Conservation (phyloP, 2,888 invertebrate species). For the Tridacna crocea region DNA sequence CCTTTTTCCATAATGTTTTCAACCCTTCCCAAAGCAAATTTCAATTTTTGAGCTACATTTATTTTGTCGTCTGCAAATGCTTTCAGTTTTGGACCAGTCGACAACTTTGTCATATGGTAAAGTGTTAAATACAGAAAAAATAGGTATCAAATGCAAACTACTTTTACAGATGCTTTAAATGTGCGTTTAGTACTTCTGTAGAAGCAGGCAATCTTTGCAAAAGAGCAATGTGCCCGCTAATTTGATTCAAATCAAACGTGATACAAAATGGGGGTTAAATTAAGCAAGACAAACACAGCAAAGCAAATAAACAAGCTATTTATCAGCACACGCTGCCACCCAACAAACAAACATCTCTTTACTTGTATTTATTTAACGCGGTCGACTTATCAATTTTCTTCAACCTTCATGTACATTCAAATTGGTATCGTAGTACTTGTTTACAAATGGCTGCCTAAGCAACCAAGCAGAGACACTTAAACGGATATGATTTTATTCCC, state of each 20-base stretch:
- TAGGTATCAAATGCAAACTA: no score
- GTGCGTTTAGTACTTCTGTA: no score
- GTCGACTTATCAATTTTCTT: constrained; percentile 35
- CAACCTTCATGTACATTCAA: constrained; percentile 8
- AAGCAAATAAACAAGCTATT: not conserved
- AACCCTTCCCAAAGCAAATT: no score
- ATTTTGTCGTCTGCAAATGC: no score
- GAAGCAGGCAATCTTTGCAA: no score
- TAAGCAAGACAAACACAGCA: constrained; percentile 8
- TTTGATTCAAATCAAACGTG: not conserved
- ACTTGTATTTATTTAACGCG: constrained; percentile 27
- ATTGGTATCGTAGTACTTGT: constrained; percentile 17
- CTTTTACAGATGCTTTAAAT: no score
- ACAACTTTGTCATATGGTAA: no score
- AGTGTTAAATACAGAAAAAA: no score
- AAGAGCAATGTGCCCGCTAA: no score
- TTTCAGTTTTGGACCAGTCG: no score
- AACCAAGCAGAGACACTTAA: constrained; percentile 34
- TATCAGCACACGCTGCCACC: not conserved
- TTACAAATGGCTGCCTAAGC: constrained; percentile 58
- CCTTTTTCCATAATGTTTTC: no score
- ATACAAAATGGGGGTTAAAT: not conserved
- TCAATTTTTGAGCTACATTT: no score
- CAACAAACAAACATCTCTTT: constrained; percentile 13
- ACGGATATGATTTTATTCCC: constrained; percentile 5